Evolutionary conservation across 2,797 vertebrate genomes (phyloP).

Genomic region (Sardinella longiceps): DNA sequence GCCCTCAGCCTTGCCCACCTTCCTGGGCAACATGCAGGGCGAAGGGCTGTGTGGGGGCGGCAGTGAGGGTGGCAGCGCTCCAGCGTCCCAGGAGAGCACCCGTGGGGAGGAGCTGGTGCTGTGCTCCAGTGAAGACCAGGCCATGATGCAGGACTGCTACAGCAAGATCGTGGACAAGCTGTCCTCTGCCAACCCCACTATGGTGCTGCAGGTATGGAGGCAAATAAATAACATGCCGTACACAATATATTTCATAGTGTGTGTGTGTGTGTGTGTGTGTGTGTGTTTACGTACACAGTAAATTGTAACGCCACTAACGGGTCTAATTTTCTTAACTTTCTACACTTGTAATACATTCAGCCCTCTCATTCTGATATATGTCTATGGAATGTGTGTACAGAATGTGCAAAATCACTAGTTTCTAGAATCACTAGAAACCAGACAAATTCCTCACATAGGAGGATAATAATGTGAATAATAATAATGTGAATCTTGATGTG

Average conservation of each 20-base stretch:
- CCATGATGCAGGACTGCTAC: conserved; percentile 99
- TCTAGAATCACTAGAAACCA: no score
- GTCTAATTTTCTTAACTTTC: no score
- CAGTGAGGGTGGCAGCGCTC: conserved; percentile 81
- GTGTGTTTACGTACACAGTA: no score
- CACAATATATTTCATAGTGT: no score
- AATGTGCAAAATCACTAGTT: no score
- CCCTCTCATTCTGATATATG: no score
- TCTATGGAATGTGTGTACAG: no score
- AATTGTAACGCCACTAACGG: no score
- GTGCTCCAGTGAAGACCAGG: conserved; percentile 93
- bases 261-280: background rate
- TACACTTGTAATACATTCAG: no score
- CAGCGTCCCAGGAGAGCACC: conserved; percentile 81
- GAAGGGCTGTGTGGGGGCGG: conserved; percentile 83
- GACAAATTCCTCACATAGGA: no score
- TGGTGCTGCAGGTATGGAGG: conserved; percentile 93
- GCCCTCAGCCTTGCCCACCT: conserved; percentile 90
- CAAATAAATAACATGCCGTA: background rate
- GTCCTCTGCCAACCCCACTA: conserved; percentile 93
- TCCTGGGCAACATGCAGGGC: conserved; percentile 91
- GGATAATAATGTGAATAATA: background rate
- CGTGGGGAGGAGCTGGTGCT: conserved; percentile 84
- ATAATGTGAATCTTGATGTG: background rate
- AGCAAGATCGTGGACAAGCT: conserved; percentile 98